Evolutionary conservation across 1,140 invertebrate genomes (phyloP).

Genomic region (Oryzaephilus surinamensis): DNA sequence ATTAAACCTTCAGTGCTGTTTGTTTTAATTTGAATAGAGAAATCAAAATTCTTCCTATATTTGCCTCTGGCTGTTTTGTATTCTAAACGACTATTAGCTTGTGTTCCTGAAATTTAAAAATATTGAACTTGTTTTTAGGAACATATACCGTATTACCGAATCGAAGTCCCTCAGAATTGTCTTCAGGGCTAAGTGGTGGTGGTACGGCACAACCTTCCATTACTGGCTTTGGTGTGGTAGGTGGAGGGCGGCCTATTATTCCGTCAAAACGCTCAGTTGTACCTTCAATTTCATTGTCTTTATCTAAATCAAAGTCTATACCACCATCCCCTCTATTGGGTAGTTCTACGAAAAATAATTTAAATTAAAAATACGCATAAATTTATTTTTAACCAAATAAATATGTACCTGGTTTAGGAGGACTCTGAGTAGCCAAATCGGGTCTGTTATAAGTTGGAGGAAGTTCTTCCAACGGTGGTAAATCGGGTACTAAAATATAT

Average conservation of each 20-base stretch:
- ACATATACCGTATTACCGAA: slow-evolving; percentile 14
- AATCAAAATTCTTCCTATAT: slow-evolving; percentile 56
- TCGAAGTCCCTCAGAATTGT: slow-evolving; percentile 11
- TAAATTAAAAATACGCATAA: not conserved
- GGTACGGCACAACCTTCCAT: slow-evolving; percentile 20
- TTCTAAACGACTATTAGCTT: slow-evolving; percentile 60
- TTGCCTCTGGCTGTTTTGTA: slow-evolving; percentile 50
- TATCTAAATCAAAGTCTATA: slow-evolving; percentile 7
- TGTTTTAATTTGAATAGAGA: slow-evolving; percentile 77
- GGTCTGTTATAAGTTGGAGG: too few relatives aligned
- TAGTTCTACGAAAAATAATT: slow-evolving; percentile 4
- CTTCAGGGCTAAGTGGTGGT: slow-evolving; percentile 13
- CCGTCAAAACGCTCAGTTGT: slow-evolving; percentile 3
- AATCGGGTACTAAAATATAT: slow-evolving; percentile 13
- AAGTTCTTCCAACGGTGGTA: slow-evolving; percentile 12
- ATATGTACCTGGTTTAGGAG: slow-evolving; percentile 9
- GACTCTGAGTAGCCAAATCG: slow-evolving; percentile 20
- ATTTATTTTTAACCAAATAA: too few relatives aligned
- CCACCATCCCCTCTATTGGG: slow-evolving; percentile 27
- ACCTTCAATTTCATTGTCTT: not conserved
- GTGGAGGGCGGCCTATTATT: slow-evolving; percentile 6
- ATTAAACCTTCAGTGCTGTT: slow-evolving; percentile 62
- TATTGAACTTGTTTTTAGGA: not conserved
- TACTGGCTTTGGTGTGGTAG: slow-evolving; percentile 15
- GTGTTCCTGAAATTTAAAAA: slow-evolving; percentile 9